A percentile compares a stretch with the other conserved stretches of the same genome.
Conservation (phyloP, 2,113 vertebrate species). For the Eptatretus burgeri region DNA sequence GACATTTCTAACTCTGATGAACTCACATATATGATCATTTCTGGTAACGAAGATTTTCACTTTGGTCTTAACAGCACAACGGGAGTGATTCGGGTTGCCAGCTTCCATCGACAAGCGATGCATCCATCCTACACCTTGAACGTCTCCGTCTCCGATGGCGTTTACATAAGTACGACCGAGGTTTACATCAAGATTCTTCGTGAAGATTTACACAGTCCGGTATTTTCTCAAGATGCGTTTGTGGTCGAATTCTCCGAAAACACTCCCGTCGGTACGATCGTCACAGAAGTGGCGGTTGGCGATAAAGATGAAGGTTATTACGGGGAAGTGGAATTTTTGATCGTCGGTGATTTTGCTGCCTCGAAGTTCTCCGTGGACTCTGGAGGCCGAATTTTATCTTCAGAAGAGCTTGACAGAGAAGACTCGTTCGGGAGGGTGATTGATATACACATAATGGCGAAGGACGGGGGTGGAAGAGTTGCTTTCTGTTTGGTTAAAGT, state of each 20-base stretch:
- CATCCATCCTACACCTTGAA: constrained; percentile 59
- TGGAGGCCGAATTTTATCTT: constrained; percentile 44
- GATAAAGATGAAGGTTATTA: constrained; percentile 52
- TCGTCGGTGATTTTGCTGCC: constrained; percentile 55
- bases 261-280: constrained; percentile 34
- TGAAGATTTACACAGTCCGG: constrained; percentile 54
- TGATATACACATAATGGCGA: constrained; percentile 34
- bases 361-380: constrained; percentile 47
- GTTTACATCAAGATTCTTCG: constrained; percentile 48
- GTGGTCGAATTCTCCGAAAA: constrained; percentile 66
- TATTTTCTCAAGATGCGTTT: constrained; percentile 43
- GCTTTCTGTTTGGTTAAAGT: constrained; percentile 50
- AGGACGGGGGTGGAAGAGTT: constrained; percentile 44
- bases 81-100: constrained; percentile 47
- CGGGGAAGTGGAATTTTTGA: constrained; percentile 38
- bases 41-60: constrained; percentile 57
- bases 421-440: constrained; percentile 34
- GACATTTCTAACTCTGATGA: constrained; percentile 54
- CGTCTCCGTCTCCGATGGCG: constrained; percentile 65
- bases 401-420: constrained; percentile 57
- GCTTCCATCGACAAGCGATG: constrained; percentile 50
- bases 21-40: constrained; percentile 58
- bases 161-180: constrained; percentile 78
- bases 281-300: constrained; percentile 42
- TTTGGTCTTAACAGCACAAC: constrained; percentile 51